Evolutionary conservation across 2,113 vertebrate species (phyloP), one percentile per base, ranked within the genome.

Genomic region (Gymnogyps californianus): DNA sequence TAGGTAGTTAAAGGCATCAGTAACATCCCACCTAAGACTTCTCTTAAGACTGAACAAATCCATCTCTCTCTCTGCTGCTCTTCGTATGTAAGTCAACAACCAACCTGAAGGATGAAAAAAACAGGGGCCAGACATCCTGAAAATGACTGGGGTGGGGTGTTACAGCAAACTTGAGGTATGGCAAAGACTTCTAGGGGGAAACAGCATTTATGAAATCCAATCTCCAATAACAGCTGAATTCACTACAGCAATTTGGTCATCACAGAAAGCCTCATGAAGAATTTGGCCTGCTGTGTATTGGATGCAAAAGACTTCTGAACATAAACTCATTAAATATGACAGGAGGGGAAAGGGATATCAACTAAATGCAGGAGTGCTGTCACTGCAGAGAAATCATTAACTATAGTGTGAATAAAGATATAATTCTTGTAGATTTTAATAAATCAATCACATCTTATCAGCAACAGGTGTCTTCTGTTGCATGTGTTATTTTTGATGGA

Each of bases 381-480:
- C 58, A 83, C 47, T 79, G 44, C 47, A 78, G 59, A 71, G 18
- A 71, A 90, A 72, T 92, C 76, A 89, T 78, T 96, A 93, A 49
- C 49, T 83, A 36, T 19, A 34, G 28, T 28, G 14, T 51, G 38
- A 34, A 64, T 83, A 55, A 76, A 58, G 47, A 82, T 61, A 40
- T 31, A 70, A 66, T 86, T 82, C 66, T 76, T 58, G 13, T 31
- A 92, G 51, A 36, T 89, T 32, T 85, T 90, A 62, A 90, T 81
- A 90, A 94, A 74, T 62, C 89, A 82, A 84, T 83, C 51, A 78
- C 25, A 79, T 46, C 52, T 66, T 76, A 54, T 40, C 44, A 87
- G 66, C 40, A 87, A 69, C 28, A 51, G 54, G 36, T 49, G 34
- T 47, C 18, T 93, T 81, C 57, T 61, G 65, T 71, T 87, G 40